These are phyloP conservation scores for Ceratina calcarata DNA, from an alignment of 1,140 invertebrate species.

Conservation along the genomic window DNA sequence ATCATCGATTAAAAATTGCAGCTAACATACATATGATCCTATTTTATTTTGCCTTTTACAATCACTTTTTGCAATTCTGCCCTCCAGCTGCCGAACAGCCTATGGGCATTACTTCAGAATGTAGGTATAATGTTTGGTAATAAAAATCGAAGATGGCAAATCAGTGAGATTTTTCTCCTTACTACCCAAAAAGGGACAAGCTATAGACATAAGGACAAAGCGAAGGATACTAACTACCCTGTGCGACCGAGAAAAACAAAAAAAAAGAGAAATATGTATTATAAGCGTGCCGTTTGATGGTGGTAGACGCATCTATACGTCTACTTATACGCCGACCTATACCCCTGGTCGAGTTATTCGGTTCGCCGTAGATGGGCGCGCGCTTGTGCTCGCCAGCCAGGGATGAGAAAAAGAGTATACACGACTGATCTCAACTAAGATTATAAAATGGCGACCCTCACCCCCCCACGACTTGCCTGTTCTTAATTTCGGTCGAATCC, in stretches of 20 bases:
- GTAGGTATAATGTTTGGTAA: no score
- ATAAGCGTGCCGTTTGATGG: constrained; percentile 23
- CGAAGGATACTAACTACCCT: not conserved
- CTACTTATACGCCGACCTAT: constrained; percentile 21
- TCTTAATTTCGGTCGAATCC: constrained; percentile 63
- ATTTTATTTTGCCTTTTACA: no score
- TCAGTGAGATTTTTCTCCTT: not conserved
- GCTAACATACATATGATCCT: no score
- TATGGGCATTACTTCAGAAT: no score
- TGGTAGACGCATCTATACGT: constrained; percentile 18
- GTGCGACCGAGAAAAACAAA: constrained; percentile 26
- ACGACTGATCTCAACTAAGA: constrained; percentile 63
- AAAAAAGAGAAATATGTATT: constrained; percentile 21
- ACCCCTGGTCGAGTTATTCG: constrained; percentile 29
- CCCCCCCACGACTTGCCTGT: constrained; percentile 53
- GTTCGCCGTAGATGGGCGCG: constrained; percentile 25
- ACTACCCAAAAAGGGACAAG: not conserved
- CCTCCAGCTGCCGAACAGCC: no score
- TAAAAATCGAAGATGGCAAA: not conserved
- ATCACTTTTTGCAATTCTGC: no score
- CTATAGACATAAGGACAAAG: constrained; percentile 7
- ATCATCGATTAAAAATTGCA: no score
- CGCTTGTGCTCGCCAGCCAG: constrained; percentile 5
- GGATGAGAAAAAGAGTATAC: constrained; percentile 55
- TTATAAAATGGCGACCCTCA: constrained; percentile 69